These are phyloP conservation scores for Atrina japonica DNA, from an alignment of 2,888 invertebrate species.

Conservation along the genomic window DNA sequence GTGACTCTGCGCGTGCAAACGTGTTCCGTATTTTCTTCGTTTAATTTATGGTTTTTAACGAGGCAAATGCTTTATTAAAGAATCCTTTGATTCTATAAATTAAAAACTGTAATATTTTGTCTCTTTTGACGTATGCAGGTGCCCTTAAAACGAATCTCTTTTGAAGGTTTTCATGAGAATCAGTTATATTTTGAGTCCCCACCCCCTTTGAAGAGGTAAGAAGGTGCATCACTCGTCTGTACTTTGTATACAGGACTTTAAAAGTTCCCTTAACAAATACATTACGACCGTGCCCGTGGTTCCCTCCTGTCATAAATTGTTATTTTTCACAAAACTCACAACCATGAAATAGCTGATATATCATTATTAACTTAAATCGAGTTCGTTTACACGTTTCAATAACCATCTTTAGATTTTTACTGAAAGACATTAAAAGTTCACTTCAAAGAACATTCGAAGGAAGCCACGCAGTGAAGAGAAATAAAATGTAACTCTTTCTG, in stretches of 20 bases:
- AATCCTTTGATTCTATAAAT: slow-evolving; percentile 30
- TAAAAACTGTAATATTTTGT: slow-evolving; percentile 23
- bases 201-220: slow-evolving; percentile 33
- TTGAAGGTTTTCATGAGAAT: slow-evolving; percentile 9
- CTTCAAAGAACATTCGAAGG: slow-evolving; percentile 21
- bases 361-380: slow-evolving; percentile 10
- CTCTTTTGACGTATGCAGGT: slow-evolving; percentile 30
- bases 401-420: slow-evolving; percentile 13
- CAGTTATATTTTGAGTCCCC: slow-evolving; percentile 12
- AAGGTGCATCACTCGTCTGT: slow-evolving; percentile 32
- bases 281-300: slow-evolving; percentile 32
- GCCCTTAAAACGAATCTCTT: slow-evolving; percentile 3
- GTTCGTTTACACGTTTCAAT: slow-evolving; percentile 29
- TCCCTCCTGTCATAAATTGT: slow-evolving; percentile 13
- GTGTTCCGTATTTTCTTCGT: slow-evolving; percentile 19
- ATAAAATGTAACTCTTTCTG: too few species aligned
- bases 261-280: slow-evolving; percentile 33
- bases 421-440: slow-evolving; percentile 29
- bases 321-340: slow-evolving; percentile 10
- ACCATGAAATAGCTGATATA: slow-evolving; percentile 23
- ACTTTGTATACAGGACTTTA: slow-evolving; percentile 28
- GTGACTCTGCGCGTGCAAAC: slow-evolving; percentile 23
- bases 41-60: slow-evolving; percentile 28
- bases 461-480: slow-evolving; percentile 3
- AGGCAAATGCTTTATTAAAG: slow-evolving; percentile 19